Evolutionary conservation across 2,797 vertebrate genomes (phyloP), one percentile per base, ranked within the genome.

Genomic region (Mormyrus hasselquistii): DNA sequence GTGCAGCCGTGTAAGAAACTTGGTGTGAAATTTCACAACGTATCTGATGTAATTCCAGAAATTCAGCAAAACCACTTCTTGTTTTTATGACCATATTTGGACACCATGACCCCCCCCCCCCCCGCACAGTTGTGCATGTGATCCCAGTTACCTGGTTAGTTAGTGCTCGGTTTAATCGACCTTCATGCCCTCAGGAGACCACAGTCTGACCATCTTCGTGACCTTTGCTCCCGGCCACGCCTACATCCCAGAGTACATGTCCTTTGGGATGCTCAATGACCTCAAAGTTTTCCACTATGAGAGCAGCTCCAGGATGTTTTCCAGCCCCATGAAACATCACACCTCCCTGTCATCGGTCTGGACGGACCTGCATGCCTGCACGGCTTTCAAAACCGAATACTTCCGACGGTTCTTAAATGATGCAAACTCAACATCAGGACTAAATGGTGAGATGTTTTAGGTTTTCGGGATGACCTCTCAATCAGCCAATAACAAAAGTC

Each of bases 191-290:
- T 4, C 84, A 89, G 73, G 90, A 19, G n/a, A 90, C 59, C 89
- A 90, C 76, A 87, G 89, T 88, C 89, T 91, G 57, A 83, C 87
- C 38, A 88, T 88, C 14, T 91, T 69, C 49, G 85, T 90, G 87
- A 89, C n/a, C 2, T 90, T 89, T 6, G 76, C 89, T 50, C 87
- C 57, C 0, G 85, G 57, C 59, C 88, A 89, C 52, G 19, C 22
- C 25, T 25, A 82, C 86, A 34, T 91, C 57, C 89, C 88, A 8
- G 88, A 89, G 47, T 91, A 89, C 76, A 76, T 4, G 0, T 91
- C 89, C n/a, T 85, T 62, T 25, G 88, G 86, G 49, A 90, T 90
- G 88, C 89, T 90, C 12, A 59, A 91, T 49, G 88, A 90, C 79
- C 53, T 84, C 19, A 44, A 59, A 29, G 84, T 89, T 38, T 91